Base-by-base conservation (phyloP, 2,888 invertebrate genomes). In the Eretmocerus hayati region DNA sequence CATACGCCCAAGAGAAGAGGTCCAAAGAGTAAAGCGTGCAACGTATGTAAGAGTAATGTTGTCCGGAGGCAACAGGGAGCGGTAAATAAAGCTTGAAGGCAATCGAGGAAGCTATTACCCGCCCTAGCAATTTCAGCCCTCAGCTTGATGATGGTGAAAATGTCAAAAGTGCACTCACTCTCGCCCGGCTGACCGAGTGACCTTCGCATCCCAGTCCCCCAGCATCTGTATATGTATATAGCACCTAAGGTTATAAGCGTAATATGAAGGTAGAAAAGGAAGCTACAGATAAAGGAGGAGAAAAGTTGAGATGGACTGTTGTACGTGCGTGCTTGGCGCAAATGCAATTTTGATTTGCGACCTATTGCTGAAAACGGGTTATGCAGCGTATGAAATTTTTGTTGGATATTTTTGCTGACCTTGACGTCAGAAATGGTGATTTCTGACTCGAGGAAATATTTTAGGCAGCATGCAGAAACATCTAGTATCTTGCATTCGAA, bases 171-270 rank as follows among this genome's bases (percentile, higher is more conserved):
- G 33, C 15, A 33, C 8, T 16, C n/a, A 1, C n/a, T 15, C n/a
- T n/a, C 33, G 38, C 13, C 21, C 42, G 48, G 39, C 45, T 52
- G 52, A 52, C 52, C 52, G 42, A 52, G 48, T 48, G 52, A 52
- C 45, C 52, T 52, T 52, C 52, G 44, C 47, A 37, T n/a, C 47
- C 43, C 47, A 37, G 46, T 33, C 26, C 26, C 37, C 16, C 19
- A 20, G 5, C n/a, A 32, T n/a, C n/a, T n/a, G n/a, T n/a, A n/a
- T n/a, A n/a, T n/a, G n/a, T n/a, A n/a, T n/a, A n/a, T n/a, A n/a
- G n/a, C n/a, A n/a, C 9, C 31, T 11, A 26, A 26, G 26, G 26
- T 9, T 11, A 26, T 6, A 26, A 11, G 19, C 47, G 49, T 53
- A 33, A 33, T n/a, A 13, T n/a, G 15, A 33, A 33, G 5, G 33